A percentile compares a stretch with the other conserved stretches of the same genome.
Conservation (phyloP, 2,797 vertebrate genomes). For the Aselliscus stoliczkanus region DNA sequence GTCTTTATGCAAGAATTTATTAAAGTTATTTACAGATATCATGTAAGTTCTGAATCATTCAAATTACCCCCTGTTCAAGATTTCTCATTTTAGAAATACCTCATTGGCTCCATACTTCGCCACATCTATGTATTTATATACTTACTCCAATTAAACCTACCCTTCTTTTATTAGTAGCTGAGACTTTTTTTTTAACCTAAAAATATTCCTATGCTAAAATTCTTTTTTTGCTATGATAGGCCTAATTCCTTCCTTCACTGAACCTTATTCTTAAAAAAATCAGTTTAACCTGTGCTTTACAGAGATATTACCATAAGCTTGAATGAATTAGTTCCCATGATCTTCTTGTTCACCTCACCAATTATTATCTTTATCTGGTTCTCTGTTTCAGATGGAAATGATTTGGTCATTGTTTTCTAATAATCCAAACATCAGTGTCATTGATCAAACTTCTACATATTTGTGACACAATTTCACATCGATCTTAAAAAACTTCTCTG, state of each 20-base stretch:
- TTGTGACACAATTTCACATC: background rate
- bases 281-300: background rate
- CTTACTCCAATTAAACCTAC: background rate
- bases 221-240: background rate
- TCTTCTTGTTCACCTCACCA: background rate
- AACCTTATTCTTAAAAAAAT: background rate
- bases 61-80: background rate
- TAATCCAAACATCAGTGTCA: background rate
- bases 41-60: background rate
- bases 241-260: background rate
- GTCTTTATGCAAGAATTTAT: background rate
- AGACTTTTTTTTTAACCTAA: background rate
- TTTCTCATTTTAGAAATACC: background rate
- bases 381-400: background rate
- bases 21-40: background rate
- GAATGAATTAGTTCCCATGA: background rate
- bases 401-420: background rate
- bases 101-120: background rate
- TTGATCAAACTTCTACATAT: background rate
- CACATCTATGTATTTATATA: background rate
- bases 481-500: background rate
- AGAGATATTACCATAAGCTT: background rate
- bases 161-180: background rate
- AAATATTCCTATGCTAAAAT: background rate
- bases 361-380: background rate